Percentiles rank a stretch among this genome's conserved stretches.
Conservation (phyloP, 2,888 invertebrate species). For the Bimastos eiseni region DNA sequence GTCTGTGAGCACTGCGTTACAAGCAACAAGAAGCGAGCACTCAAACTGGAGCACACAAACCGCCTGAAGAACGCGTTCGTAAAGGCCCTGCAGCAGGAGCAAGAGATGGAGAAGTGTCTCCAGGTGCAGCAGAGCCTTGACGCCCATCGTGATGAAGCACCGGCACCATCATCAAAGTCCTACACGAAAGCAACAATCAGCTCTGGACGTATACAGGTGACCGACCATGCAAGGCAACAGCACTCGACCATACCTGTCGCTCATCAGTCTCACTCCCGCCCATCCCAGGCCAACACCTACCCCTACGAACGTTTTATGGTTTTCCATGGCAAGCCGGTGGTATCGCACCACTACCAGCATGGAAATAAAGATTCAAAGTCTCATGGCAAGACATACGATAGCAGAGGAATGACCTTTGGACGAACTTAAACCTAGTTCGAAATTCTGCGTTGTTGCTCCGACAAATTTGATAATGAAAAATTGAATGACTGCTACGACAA, state of each 20-base stretch:
- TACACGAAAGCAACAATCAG: neutral
- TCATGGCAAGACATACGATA: neutral
- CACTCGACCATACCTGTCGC: slow-evolving; percentile 10
- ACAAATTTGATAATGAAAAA: slow-evolving; percentile 5
- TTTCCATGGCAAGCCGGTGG: neutral
- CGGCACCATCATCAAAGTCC: neutral
- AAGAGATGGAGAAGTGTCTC: slow-evolving; percentile 79
- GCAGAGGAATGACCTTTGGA: neutral
- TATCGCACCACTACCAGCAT: neutral
- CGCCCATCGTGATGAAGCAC: neutral
- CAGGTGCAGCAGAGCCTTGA: slow-evolving; percentile 23
- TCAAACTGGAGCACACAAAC: slow-evolving; percentile 96
- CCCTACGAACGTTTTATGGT: slow-evolving; percentile 10
- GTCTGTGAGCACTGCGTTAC: slow-evolving; percentile 98
- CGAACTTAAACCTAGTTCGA: neutral
- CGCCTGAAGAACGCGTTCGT: slow-evolving; percentile 97
- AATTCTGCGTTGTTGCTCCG: neutral
- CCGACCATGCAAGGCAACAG: slow-evolving; percentile 20
- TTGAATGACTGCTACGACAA: neutral
- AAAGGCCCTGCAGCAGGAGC: slow-evolving; percentile 96
- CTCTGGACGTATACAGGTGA: slow-evolving; percentile 15
- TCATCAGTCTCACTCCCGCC: slow-evolving; percentile 23
- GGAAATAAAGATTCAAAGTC: neutral
- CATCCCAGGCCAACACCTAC: neutral
- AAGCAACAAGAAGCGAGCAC: slow-evolving; percentile 93